Evolutionary conservation across 2,888 invertebrate species (phyloP).

Genomic region (Podabrus alpinus): DNA sequence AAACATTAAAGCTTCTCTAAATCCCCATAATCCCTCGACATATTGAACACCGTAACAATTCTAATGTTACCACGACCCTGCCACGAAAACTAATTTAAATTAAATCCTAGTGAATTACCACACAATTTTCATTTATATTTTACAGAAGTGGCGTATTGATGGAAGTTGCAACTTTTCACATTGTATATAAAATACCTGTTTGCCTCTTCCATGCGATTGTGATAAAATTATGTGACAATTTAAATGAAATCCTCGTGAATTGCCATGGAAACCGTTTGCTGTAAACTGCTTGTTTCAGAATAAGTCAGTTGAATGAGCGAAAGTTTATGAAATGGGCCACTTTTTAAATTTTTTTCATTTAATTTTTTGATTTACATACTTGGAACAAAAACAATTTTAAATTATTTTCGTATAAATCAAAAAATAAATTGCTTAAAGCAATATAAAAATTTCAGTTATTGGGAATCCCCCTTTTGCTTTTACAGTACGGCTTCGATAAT

Average conservation of each 20-base stretch:
- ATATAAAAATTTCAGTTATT: neutral
- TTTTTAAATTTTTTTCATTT: neutral
- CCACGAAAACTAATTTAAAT: constrained; percentile 72
- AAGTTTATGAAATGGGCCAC: constrained; percentile 16
- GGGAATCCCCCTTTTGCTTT: neutral
- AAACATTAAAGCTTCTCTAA: constrained; percentile 33
- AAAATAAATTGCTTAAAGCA: neutral
- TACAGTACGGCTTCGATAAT: neutral
- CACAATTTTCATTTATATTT: constrained; percentile 38
- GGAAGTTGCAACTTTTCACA: neutral
- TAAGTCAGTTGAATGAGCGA: constrained; percentile 32
- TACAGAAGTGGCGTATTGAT: constrained; percentile 33
- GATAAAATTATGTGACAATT: constrained; percentile 49
- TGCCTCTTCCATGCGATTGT: constrained; percentile 37
- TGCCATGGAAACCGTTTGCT: constrained; percentile 54
- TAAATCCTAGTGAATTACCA: constrained; percentile 76
- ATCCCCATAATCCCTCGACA: constrained; percentile 38
- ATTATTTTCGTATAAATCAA: neutral
- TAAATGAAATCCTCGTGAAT: constrained; percentile 55
- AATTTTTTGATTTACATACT: neutral
- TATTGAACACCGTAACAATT: constrained; percentile 49
- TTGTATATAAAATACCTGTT: neutral
- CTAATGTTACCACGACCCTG: constrained; percentile 49
- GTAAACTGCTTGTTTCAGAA: constrained; percentile 43
- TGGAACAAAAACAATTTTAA: neutral